These are phyloP conservation scores for Steinernema khuongi DNA, from an alignment of 1,140 invertebrate genomes.

Conservation along the genomic window DNA sequence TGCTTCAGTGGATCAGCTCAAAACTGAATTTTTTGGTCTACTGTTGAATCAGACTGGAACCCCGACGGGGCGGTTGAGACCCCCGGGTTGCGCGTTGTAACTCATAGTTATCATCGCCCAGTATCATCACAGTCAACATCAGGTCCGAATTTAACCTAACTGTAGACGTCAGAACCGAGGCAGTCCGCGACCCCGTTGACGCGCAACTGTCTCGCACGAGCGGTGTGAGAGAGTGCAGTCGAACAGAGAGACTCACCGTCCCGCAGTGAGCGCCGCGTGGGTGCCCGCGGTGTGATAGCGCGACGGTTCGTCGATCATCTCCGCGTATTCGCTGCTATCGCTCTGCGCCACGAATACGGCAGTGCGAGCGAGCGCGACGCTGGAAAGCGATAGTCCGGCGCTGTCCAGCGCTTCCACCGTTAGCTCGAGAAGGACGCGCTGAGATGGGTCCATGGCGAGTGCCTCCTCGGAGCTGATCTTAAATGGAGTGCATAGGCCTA, in stretches of 20 bases:
- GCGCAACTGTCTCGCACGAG: too few relatives aligned
- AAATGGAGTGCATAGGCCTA: too few relatives aligned
- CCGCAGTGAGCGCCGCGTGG: neutral
- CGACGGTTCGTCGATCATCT: slow-evolving; percentile 14
- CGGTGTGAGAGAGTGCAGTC: too few relatives aligned
- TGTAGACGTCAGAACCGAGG: too few relatives aligned
- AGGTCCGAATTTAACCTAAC: too few relatives aligned
- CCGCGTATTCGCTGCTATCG: neutral
- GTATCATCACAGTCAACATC: too few relatives aligned
- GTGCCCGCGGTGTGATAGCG: slow-evolving; percentile 5
- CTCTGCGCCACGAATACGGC: slow-evolving; percentile 7
- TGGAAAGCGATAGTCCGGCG: slow-evolving; percentile 34
- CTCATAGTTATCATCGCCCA: too few relatives aligned
- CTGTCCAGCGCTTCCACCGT: slow-evolving; percentile 59
- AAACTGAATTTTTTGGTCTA: neutral
- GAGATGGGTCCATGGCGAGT: slow-evolving; percentile 64
- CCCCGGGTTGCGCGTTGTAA: too few relatives aligned
- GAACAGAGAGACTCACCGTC: neutral
- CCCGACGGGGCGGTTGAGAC: too few relatives aligned
- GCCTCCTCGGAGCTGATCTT: slow-evolving; percentile 50
- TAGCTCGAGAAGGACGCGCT: slow-evolving; percentile 63
- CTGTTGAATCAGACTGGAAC: neutral
- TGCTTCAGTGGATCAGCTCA: too few relatives aligned
- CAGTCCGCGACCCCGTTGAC: too few relatives aligned
- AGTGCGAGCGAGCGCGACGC: slow-evolving; percentile 3